These are phyloP conservation scores for Nebria salina DNA, from an alignment of 2,888 invertebrate genomes.

Conservation along the genomic window DNA sequence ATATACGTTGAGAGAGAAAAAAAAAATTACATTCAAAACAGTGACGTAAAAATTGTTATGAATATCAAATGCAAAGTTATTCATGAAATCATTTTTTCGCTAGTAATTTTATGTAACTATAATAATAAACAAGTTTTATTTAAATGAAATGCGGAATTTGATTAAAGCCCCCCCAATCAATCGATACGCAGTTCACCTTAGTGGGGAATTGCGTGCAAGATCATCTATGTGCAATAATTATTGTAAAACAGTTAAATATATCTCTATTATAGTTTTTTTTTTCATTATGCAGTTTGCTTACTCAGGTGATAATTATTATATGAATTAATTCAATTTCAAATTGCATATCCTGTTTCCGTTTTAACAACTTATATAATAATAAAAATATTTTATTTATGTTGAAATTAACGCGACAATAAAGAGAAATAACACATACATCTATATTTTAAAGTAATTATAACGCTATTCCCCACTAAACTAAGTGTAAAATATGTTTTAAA, in stretches of 20 bases:
- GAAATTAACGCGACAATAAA: neutral
- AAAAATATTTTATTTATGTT: neutral
- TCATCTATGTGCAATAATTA: neutral
- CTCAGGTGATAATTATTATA: constrained; percentile 36
- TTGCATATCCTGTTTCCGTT: constrained; percentile 44
- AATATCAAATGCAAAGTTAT: neutral
- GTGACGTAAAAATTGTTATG: neutral
- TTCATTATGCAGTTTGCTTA: constrained; percentile 1
- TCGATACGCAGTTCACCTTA: neutral
- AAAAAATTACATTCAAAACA: neutral
- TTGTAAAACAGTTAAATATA: neutral
- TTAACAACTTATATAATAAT: constrained; percentile 43
- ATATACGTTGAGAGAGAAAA: neutral
- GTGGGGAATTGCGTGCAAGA: neutral
- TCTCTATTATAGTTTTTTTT: neutral
- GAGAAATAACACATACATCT: too few species aligned
- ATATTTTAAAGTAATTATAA: too few species aligned
- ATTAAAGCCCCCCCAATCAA: neutral
- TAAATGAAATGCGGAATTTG: neutral
- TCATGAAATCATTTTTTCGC: neutral
- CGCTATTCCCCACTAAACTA: too few species aligned
- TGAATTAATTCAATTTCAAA: constrained; percentile 45
- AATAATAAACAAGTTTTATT: neutral
- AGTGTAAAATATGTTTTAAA: too few species aligned
- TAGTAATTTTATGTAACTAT: neutral